These are phyloP conservation scores for Branchinecta sandiegonensis DNA, from an alignment of 2,888 invertebrate species.

Conservation along the genomic window DNA sequence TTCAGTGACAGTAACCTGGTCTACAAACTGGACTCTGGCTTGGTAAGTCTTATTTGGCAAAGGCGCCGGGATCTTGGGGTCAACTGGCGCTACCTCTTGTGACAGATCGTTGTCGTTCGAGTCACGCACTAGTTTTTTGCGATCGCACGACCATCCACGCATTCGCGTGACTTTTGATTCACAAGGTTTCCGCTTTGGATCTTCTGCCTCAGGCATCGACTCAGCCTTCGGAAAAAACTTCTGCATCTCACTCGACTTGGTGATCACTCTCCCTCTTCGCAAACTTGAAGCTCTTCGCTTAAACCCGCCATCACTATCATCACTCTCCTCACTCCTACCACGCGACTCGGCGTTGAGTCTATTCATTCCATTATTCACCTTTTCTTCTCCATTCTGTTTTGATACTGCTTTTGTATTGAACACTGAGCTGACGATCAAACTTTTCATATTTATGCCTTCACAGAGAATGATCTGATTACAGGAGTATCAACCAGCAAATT, in stretches of 20 bases:
- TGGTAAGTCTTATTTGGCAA: not conserved
- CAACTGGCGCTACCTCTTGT: not conserved
- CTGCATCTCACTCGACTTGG: conserved; percentile 3
- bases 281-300: conserved; percentile 1
- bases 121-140: not conserved
- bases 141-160: conserved; percentile 11
- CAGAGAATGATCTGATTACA: not conserved
- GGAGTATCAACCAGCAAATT: not conserved
- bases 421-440: conserved; percentile 9
- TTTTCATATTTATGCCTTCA: conserved; percentile 1
- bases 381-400: not conserved
- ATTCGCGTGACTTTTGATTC: not conserved
- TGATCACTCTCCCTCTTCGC: not conserved
- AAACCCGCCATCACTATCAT: conserved; percentile 12
- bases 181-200: too few species aligned
- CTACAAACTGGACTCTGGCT: not conserved
- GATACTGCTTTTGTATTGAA: not conserved
- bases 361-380: not conserved
- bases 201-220: not conserved
- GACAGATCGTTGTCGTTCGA: not conserved
- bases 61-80: not conserved
- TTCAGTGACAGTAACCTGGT: not conserved
- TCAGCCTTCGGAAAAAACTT: conserved; percentile 8
- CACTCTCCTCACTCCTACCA: not conserved
- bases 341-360: too few species aligned